These are phyloP conservation scores for Xiphydria camelus DNA, from an alignment of 2,888 invertebrate genomes.

Conservation along the genomic window DNA sequence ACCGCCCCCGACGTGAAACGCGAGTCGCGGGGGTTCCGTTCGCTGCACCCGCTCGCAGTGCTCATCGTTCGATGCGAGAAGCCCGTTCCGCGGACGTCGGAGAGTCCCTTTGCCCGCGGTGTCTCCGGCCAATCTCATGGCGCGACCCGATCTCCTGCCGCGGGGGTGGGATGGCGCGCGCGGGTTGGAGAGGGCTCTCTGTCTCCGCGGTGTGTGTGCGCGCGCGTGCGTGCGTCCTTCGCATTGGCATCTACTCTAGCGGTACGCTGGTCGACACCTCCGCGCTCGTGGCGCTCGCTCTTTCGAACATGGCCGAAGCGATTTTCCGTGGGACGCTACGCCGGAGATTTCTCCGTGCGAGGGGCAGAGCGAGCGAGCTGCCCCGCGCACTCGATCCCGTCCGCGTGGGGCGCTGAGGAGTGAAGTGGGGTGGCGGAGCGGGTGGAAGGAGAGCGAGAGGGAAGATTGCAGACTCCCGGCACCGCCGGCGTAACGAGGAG, in stretches of 20 bases:
- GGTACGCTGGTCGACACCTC: background rate
- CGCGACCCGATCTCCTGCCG: too few species aligned
- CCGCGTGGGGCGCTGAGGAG: constrained; percentile 26
- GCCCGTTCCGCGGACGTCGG: too few species aligned
- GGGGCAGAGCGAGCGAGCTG: constrained; percentile 26
- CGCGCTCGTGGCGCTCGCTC: constrained; percentile 17
- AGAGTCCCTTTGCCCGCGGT: too few species aligned
- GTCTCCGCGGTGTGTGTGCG: background rate
- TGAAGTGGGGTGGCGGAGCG: constrained; percentile 24
- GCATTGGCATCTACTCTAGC: background rate
- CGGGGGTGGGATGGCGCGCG: too few species aligned
- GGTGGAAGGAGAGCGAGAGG: background rate
- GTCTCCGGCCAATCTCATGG: too few species aligned
- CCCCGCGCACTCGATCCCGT: constrained; percentile 27
- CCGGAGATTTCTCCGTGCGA: constrained; percentile 4
- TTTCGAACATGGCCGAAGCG: constrained; percentile 19
- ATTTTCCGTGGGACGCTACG: constrained; percentile 20
- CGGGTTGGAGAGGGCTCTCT: too few species aligned
- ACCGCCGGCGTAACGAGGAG: constrained; percentile 7
- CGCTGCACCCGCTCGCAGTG: too few species aligned
- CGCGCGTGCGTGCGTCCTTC: background rate
- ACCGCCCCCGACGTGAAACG: too few species aligned
- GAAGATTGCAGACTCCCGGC: constrained; percentile 2
- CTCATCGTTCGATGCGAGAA: too few species aligned
- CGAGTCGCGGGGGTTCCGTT: too few species aligned